Evolutionary conservation across 2,888 invertebrate genomes (phyloP), one percentile per base, ranked within the genome.

Genomic region (Sycophila texana): DNA sequence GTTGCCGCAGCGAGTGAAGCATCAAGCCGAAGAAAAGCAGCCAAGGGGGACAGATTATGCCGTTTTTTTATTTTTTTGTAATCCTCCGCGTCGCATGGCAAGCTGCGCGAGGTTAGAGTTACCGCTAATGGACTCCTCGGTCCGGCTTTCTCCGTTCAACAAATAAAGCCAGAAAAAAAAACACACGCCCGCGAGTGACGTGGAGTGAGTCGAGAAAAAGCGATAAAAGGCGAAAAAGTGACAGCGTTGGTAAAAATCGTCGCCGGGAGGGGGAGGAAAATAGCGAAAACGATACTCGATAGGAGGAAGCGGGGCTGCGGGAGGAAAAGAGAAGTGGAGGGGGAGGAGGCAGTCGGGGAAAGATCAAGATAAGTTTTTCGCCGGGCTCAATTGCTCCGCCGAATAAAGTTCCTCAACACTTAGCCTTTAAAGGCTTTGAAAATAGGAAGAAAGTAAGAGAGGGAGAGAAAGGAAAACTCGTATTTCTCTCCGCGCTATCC

Each of bases 401-500:
- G 63, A 79, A 74, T 79, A 74, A 78, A 78, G 74, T 79, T 70
- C 63, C 57, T 74, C 74, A 26, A 67, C 73, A 74, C 73, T 78
- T 68, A 63, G 67, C 53, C 72, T 78, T 74, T 71, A 71, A 65
- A 71, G 60, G 22, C 67, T 58, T 58, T 58, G 49, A 57, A 77
- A 63, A 61, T 71, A n/a, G 66, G 22, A 20, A n/a, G 30, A 49
- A 16, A 72, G 18, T 4, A n/a, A 51, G 47, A 49, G 51, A 72
- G 49, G 57, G n/a, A 26, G 70, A 30, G 22, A 47, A 18, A 60
- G 53, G 57, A 75, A 53, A 51, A 51, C 51, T 68, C 68, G 51
- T 67, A 67, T 67, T 67, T 67, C 49, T 74, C 39, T 39, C 39
- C 39, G 39, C 39, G 39, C 39, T 39, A 39, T 39, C 39, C 39